Percentiles rank a stretch among this genome's conserved stretches.
Evolutionary conservation across 2,888 invertebrate species (phyloP).

Genomic region (Drosophila peninsularis): DNA sequence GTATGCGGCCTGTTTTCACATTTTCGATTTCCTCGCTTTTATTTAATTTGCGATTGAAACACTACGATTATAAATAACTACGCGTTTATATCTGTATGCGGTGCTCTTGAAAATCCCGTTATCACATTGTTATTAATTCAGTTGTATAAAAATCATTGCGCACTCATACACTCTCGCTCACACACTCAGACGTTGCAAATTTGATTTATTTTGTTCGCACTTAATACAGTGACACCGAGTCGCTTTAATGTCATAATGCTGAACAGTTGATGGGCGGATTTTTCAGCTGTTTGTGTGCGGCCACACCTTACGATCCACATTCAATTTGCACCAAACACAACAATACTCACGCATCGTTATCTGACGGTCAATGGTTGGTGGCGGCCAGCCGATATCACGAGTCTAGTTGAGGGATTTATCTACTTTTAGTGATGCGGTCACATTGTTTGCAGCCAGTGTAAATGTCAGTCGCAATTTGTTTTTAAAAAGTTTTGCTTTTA

Average conservation of each 20-base stretch:
- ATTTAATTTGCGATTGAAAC: constrained; percentile 13
- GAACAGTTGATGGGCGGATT: background rate
- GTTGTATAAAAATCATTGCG: constrained; percentile 35
- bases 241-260: constrained; percentile 12
- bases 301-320: constrained; percentile 20
- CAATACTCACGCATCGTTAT: background rate
- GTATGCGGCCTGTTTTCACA: constrained; percentile 53
- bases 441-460: constrained; percentile 58
- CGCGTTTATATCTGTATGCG: constrained; percentile 1
- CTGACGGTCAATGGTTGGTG: constrained; percentile 13
- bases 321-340: constrained; percentile 7
- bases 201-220: constrained; percentile 61
- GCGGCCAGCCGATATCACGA: constrained; percentile 21
- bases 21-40: constrained; percentile 33
- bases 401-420: constrained; percentile 6
- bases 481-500: constrained; percentile 49
- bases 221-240: constrained; percentile 32
- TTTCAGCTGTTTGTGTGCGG: background rate
- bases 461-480: constrained; percentile 63
- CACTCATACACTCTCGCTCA: constrained; percentile 32
- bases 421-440: constrained; percentile 18
- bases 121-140: constrained; percentile 39
- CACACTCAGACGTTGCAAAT: constrained; percentile 41
- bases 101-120: constrained; percentile 4
- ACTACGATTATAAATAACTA: background rate